Conservation (phyloP, 2,888 invertebrate species). For the Arge pagana region DNA sequence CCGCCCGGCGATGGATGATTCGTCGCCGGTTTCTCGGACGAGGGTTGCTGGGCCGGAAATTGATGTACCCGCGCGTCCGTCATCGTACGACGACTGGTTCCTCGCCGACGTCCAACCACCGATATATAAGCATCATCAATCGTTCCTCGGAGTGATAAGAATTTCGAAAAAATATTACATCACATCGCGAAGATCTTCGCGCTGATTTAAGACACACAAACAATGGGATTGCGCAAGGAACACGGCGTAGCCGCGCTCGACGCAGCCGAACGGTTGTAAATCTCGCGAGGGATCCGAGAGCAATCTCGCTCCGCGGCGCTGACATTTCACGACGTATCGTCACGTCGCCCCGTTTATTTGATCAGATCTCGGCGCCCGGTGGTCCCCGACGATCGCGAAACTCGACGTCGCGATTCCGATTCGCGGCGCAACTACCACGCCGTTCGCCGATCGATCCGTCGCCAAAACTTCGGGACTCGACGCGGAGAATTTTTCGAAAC, state of each 20-base stretch:
- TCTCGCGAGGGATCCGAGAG: constrained; percentile 5
- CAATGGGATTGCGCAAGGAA: constrained; percentile 21
- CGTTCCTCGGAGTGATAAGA: constrained; percentile 32
- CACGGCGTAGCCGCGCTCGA: constrained; percentile 10
- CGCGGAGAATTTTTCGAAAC: too few species aligned
- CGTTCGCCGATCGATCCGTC: too few species aligned
- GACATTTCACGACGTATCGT: background rate
- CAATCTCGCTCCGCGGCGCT: background rate
- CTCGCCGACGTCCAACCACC: constrained; percentile 29
- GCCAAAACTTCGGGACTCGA: too few species aligned
- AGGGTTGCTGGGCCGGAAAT: constrained; percentile 34
- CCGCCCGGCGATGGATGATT: constrained; percentile 30
- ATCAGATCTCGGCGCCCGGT: too few species aligned
- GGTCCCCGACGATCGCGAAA: too few species aligned
- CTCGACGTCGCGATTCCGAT: too few species aligned
- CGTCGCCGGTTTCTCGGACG: constrained; percentile 24
- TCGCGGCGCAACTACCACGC: too few species aligned
- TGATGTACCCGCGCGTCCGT: constrained; percentile 48
- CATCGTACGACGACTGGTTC: constrained; percentile 50
- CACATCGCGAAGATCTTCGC: background rate
- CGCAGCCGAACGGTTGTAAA: constrained; percentile 13
- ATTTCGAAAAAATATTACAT: constrained; percentile 11
- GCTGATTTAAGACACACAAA: constrained; percentile 18
- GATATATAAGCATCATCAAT: constrained; percentile 47
- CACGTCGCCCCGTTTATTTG: too few species aligned